These are phyloP conservation scores for Conistra vaccinii DNA, from an alignment of 2,888 invertebrate genomes.

Conservation along the genomic window DNA sequence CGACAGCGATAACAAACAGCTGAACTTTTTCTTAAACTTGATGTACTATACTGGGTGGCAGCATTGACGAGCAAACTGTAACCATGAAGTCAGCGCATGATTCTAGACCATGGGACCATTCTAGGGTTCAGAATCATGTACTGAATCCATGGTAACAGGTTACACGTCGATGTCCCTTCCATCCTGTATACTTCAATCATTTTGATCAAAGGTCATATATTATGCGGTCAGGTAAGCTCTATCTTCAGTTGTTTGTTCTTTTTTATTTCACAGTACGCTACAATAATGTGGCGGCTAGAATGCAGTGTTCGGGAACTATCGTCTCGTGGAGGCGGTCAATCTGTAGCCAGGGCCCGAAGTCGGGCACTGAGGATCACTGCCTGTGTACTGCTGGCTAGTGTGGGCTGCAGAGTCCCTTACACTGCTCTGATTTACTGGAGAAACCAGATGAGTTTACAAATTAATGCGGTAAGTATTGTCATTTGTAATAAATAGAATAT, in stretches of 20 bases:
- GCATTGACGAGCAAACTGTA: no score
- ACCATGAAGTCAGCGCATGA: no score
- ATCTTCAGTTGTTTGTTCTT: not conserved
- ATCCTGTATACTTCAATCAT: not conserved
- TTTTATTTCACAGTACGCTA: constrained; percentile 76
- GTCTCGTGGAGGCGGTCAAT: constrained; percentile 91
- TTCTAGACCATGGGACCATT: no score
- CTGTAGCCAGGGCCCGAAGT: constrained; percentile 91
- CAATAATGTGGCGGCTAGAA: constrained; percentile 90
- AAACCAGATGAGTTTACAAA: constrained; percentile 85
- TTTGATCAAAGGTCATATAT: not conserved
- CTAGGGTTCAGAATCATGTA: no score
- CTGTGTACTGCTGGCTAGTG: constrained; percentile 92
- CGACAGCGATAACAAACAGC: not conserved
- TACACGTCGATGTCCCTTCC: no score
- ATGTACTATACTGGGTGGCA: no score
- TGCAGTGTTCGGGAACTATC: constrained; percentile 92
- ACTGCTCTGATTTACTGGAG: constrained; percentile 93
- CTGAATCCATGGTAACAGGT: no score
- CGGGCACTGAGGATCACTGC: constrained; percentile 93
- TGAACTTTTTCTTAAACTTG: not conserved
- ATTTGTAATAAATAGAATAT: not conserved
- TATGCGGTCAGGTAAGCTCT: not conserved
- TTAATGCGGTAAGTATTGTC: constrained; percentile 83
- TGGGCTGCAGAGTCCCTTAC: constrained; percentile 93